These are phyloP conservation scores for Lithophane semibrunnea DNA, from an alignment of 2,888 invertebrate species.

Conservation along the genomic window DNA sequence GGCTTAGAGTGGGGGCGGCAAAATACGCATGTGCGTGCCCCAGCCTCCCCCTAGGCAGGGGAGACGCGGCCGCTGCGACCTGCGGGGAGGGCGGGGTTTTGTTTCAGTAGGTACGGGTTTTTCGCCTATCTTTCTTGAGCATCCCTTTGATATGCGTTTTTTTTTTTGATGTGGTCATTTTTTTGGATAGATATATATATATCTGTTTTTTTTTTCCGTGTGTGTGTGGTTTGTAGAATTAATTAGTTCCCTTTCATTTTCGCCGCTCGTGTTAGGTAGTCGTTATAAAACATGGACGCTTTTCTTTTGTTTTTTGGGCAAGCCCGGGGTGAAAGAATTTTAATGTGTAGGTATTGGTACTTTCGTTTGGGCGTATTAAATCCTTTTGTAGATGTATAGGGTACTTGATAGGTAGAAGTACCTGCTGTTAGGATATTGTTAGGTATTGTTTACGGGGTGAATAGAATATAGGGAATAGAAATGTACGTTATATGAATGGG, in stretches of 20 bases:
- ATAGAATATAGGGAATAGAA: not conserved
- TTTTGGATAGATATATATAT: not conserved
- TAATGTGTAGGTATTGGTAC: slow-evolving; percentile 71
- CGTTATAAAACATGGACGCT: slow-evolving; percentile 74
- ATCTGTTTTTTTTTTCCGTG: slow-evolving; percentile 47
- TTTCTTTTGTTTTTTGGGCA: slow-evolving; percentile 67
- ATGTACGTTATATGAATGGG: not conserved
- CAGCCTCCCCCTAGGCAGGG: slow-evolving; percentile 66
- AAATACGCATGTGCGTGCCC: slow-evolving; percentile 88
- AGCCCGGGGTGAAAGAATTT: slow-evolving; percentile 78
- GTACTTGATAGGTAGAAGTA: not conserved
- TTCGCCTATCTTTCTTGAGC: slow-evolving; percentile 76
- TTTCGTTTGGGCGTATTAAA: slow-evolving; percentile 31
- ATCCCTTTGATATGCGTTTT: slow-evolving; percentile 68
- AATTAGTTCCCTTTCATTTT: slow-evolving; percentile 83
- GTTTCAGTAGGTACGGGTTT: slow-evolving; percentile 76
- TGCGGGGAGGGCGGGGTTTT: slow-evolving; percentile 72
- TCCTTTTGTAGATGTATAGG: slow-evolving; percentile 27
- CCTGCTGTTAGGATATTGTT: not conserved
- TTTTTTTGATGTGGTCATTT: slow-evolving; percentile 43
- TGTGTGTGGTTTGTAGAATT: slow-evolving; percentile 81
- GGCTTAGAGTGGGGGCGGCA: slow-evolving; percentile 81
- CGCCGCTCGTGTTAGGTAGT: slow-evolving; percentile 72
- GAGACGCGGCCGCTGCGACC: slow-evolving; percentile 59
- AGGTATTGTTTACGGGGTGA: not conserved